Conservation (phyloP, 2,113 vertebrate species). For the Scatophagus argus region DNA sequence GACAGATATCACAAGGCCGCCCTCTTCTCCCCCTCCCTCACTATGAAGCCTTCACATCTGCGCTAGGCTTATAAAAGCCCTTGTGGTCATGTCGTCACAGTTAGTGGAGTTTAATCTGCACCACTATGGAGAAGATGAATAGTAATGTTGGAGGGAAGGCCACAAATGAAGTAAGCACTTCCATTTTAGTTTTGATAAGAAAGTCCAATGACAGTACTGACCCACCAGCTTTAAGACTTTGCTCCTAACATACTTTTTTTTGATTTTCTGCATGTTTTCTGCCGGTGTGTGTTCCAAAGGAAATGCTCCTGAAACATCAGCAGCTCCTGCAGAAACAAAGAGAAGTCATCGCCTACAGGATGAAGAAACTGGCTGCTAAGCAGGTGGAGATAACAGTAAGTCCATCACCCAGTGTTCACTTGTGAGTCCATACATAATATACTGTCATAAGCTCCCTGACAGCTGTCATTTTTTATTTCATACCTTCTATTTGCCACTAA, state of each 20-base stretch:
- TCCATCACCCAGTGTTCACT: slow-evolving; percentile 1
- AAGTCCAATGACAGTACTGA: background rate
- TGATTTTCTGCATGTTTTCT: background rate
- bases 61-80: slow-evolving; percentile 57
- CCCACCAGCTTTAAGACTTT: background rate
- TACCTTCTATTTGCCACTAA: too few species aligned
- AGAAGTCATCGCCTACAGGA: slow-evolving; percentile 65
- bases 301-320: slow-evolving; percentile 60
- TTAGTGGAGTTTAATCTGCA: slow-evolving; percentile 12
- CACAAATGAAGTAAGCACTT: slow-evolving; percentile 53
- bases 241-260: background rate
- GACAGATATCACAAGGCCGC: slow-evolving; percentile 30
- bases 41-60: slow-evolving; percentile 34
- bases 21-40: slow-evolving; percentile 5
- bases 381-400: slow-evolving; percentile 72
- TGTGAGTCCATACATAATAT: too few species aligned
- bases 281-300: slow-evolving; percentile 42
- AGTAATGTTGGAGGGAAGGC: slow-evolving; percentile 39
- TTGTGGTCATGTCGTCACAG: background rate
- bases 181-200: slow-evolving; percentile 1
- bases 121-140: background rate
- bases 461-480: background rate
- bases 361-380: slow-evolving; percentile 75
- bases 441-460: too few species aligned
- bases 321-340: slow-evolving; percentile 68